Evolutionary conservation across 2,888 invertebrate genomes (phyloP), one percentile per base, ranked within the genome.

Genomic region (Aproaerema taeniolella): DNA sequence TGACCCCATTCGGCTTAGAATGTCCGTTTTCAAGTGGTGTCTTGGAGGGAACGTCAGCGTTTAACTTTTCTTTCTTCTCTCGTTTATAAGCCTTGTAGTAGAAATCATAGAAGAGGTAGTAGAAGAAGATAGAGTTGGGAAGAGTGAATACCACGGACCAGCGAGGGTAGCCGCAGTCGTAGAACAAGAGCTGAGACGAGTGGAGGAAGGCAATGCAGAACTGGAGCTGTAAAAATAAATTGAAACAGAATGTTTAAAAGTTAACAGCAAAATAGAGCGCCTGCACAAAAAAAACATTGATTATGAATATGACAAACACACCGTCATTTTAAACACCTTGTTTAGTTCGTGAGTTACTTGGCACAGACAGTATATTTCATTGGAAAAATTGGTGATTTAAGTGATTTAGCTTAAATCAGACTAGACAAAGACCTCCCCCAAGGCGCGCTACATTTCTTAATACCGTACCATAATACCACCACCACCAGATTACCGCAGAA

Each of bases 111-210:
- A 98, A 98, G 47, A 98, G 89, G 67, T 95, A 91, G 75, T 96
- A 95, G 88, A 98, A 98, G 89, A 98, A 94, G 38, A 96, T 90
- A 7, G 95, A 95, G 79, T 98, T 97, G 7, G 95, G 93, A 12
- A 96, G 89, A 36, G 96, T 96, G 75, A 97, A 93, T 62, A 91
- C 89, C 29, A 94, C 89, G 6, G 93, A 90, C 90, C 93, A 94
- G 53, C 91, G 88, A 2, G 97, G 97, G 71, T 95, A 98, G 36
- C 94, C 93, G 79, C 97, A 98, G 54, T 95, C 94, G 62, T 92
- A 91, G 82, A 94, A 91, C 29, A 97, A 77, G 8, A 97, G 88
- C 69, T 95, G 95, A 44, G 92, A 92, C 14, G 93, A 95, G 74
- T 97, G 97, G 16, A 94, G 66, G 77, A 97, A 95, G 6, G 95